Evolutionary conservation across 2,113 vertebrate genomes (phyloP), one percentile per base, ranked within the genome.

Genomic region (Copsychus sechellarum): DNA sequence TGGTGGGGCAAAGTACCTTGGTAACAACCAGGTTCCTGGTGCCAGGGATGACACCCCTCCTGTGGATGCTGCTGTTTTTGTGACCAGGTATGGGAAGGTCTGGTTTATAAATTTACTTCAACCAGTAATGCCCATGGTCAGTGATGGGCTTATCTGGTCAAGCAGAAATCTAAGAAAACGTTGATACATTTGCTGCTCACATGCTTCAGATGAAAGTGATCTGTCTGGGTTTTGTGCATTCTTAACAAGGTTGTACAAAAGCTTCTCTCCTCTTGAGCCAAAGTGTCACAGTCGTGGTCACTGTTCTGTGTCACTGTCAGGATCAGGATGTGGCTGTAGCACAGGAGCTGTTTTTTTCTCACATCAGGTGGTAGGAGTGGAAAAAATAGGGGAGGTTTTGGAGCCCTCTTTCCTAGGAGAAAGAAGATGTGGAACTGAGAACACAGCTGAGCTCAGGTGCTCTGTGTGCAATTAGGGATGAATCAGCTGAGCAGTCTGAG

Each of bases 61-160:
- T 1, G 98, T 99, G 94, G 99, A 99, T 40, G 98, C 98, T 3
- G 99, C 99, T 54, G 99, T 99, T 25, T 98, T 99, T 47, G 98
- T 99, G 85, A 99, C 99, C 96, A 99, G 99, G 99, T 99, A 97
- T 45, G 42, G 60, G 60, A 38, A 61, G 25, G 11, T 81, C 34
- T 33, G 47, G 19, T 51, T 87, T 62, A 22, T 69, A 31, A 11
- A 4, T 90, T 73, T 26, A 4, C 12, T 79, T 64, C 36, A 78
- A 16, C 53, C 73, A 56, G 0, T 89, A 56, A 33, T 71, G 33
- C 60, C 69, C 14, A 6, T 24, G 19, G 48, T 22, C 34, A 56
- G 0, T n/a, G 40, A 10, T 72, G 56, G 42, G 48, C 16, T 86
- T 90, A 3, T 23, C 40, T 65, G 48, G 33, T 79, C 18, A 18